phyloP scores from a whole-genome alignment of 1,140 invertebrate genomes.

The Drosophila bifasciata region DNA sequence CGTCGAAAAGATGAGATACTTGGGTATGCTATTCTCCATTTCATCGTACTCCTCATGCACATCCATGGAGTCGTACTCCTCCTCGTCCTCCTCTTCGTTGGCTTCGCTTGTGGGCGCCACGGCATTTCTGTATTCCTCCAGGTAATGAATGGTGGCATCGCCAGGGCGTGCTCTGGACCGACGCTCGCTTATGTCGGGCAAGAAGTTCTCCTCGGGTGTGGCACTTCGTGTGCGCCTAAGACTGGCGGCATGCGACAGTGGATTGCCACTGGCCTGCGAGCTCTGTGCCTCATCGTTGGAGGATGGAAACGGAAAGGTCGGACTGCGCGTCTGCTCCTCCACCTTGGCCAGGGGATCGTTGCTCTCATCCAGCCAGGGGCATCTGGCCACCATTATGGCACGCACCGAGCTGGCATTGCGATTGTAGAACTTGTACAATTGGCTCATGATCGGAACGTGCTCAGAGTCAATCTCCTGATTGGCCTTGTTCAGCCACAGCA shows the following conservation, averaged over 20 bases:
- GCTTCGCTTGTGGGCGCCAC: constrained; percentile 30
- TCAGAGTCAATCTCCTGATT: constrained; percentile 92
- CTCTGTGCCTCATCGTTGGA: constrained; percentile 20
- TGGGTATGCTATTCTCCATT: constrained; percentile 85
- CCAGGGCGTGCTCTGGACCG: constrained; percentile 43
- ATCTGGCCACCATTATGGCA: constrained; percentile 83
- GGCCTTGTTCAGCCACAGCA: constrained; percentile 94
- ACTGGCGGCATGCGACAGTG: constrained; percentile 63
- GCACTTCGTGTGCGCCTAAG: constrained; percentile 50
- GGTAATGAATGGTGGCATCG: constrained; percentile 70
- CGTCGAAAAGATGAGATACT: constrained; percentile 94
- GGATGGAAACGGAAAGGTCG: not conserved
- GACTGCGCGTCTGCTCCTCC: not conserved
- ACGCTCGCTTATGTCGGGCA: constrained; percentile 65
- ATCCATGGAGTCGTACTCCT: constrained; percentile 64
- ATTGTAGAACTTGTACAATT: constrained; percentile 93
- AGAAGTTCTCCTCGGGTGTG: constrained; percentile 64
- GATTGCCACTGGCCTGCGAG: constrained; percentile 56
- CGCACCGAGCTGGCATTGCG: constrained; percentile 90
- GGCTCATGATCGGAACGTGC: constrained; percentile 91
- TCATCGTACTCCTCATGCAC: constrained; percentile 83
- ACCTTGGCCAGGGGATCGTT: constrained; percentile 65
- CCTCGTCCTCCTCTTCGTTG: constrained; percentile 59
- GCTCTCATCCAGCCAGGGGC: constrained; percentile 78
- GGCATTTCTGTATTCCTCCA: constrained; percentile 68